A percentile compares a stretch with the other conserved stretches of the same genome.
Conservation (phyloP, 2,797 vertebrate species). For the Heterohyrax brucei region DNA sequence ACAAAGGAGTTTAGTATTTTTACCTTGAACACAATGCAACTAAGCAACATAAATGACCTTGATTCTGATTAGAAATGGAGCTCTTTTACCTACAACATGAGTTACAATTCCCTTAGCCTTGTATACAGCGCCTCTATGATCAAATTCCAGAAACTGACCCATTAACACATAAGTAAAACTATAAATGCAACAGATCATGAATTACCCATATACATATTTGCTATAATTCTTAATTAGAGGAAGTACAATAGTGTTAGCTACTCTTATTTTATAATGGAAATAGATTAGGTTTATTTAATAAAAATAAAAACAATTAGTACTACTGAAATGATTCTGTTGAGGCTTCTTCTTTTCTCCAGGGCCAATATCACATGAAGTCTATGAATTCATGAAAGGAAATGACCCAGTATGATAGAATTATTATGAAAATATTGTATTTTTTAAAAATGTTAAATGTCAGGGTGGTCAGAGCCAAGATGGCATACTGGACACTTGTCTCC, state of each 20-base stretch:
- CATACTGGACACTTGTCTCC: too few relatives aligned
- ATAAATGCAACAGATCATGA: neutral
- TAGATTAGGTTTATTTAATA: slow-evolving; percentile 6
- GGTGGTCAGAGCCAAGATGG: too few relatives aligned
- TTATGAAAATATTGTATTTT: slow-evolving; percentile 19
- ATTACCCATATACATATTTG: neutral
- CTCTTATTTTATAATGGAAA: neutral
- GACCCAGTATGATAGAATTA: neutral
- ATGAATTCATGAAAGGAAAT: neutral
- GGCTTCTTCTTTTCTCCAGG: neutral
- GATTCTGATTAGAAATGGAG: slow-evolving; percentile 17
- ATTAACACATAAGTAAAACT: neutral
- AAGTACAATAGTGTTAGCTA: neutral
- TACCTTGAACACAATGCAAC: neutral
- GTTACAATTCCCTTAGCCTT: neutral
- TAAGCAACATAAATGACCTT: neutral
- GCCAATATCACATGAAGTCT: neutral
- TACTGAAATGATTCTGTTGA: neutral
- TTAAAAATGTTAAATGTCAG: neutral
- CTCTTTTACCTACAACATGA: neutral
- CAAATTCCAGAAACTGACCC: neutral
- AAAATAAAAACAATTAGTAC: slow-evolving; percentile 55
- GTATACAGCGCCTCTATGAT: neutral
- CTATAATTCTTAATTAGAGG: neutral
- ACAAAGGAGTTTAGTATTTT: slow-evolving; percentile 23